phyloP scores from a whole-genome alignment of 1,140 invertebrate genomes.

The Caenorhabditis remanei region DNA sequence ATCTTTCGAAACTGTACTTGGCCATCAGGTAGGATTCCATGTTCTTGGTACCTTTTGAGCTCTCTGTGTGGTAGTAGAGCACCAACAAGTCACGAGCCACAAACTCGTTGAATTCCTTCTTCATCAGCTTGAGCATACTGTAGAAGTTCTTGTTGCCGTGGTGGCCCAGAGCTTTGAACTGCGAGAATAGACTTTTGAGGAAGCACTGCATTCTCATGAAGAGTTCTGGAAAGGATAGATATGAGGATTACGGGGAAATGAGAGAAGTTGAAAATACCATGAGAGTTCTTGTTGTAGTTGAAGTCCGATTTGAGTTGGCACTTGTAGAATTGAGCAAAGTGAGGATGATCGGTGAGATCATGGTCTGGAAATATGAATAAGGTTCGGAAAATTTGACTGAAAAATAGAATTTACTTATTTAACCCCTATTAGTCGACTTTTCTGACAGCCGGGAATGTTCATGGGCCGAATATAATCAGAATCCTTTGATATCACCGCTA shows the following conservation, averaged over 20 bases:
- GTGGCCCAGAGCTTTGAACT: not conserved
- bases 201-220: not conserved
- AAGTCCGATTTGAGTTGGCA: not conserved
- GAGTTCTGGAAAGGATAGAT: not conserved
- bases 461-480: too few species aligned
- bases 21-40: not conserved
- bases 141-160: not conserved
- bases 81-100: not conserved
- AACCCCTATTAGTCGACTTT: too few species aligned
- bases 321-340: not conserved
- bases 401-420: too few species aligned
- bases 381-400: too few species aligned
- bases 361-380: too few species aligned
- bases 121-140: not conserved
- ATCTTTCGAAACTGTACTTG: not conserved
- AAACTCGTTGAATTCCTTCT: not conserved
- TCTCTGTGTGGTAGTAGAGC: not conserved
- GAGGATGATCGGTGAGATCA: not conserved
- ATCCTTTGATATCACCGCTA: too few species aligned
- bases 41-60: not conserved
- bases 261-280: not conserved
- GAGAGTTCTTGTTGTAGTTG: not conserved
- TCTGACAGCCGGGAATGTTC: too few species aligned
- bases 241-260: too few species aligned
- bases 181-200: not conserved